Conservation (phyloP, 1,140 invertebrate genomes). For the Philotrypesis tridentata region DNA sequence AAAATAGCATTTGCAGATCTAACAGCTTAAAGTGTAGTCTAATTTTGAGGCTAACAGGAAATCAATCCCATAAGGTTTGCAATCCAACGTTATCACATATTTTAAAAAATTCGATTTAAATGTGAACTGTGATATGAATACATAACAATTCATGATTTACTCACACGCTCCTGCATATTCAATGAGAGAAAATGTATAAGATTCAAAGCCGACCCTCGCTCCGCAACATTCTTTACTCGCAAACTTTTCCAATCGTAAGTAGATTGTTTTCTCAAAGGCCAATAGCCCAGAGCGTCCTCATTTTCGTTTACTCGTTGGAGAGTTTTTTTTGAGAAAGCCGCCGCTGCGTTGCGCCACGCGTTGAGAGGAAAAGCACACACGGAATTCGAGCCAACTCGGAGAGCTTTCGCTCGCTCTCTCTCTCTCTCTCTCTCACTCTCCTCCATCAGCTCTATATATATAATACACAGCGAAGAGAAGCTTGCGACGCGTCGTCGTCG, state of each 20-base stretch:
- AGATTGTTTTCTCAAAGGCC: slow-evolving; percentile 10
- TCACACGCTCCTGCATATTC: too few relatives aligned
- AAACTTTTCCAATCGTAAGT: slow-evolving; percentile 32
- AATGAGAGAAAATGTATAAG: too few relatives aligned
- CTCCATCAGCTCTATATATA: background rate
- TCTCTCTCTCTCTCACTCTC: background rate
- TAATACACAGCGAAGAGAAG: background rate
- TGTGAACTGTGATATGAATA: too few relatives aligned
- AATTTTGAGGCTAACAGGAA: too few relatives aligned
- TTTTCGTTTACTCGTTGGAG: background rate
- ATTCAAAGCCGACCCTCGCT: too few relatives aligned
- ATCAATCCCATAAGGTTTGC: too few relatives aligned
- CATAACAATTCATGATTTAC: too few relatives aligned
- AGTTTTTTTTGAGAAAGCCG: slow-evolving; percentile 30
- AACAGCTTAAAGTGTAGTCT: too few relatives aligned
- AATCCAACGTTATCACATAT: too few relatives aligned
- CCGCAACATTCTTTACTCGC: background rate
- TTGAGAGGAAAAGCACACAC: slow-evolving; percentile 12
- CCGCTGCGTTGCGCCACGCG: background rate
- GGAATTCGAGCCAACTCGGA: background rate
- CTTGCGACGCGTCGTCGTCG: background rate
- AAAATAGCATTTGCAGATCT: too few relatives aligned
- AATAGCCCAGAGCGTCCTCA: background rate
- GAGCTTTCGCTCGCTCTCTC: background rate
- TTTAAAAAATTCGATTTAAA: too few relatives aligned